phyloP scores from a whole-genome alignment of 2,797 vertebrate species.

The Novumbra hubbsi region DNA sequence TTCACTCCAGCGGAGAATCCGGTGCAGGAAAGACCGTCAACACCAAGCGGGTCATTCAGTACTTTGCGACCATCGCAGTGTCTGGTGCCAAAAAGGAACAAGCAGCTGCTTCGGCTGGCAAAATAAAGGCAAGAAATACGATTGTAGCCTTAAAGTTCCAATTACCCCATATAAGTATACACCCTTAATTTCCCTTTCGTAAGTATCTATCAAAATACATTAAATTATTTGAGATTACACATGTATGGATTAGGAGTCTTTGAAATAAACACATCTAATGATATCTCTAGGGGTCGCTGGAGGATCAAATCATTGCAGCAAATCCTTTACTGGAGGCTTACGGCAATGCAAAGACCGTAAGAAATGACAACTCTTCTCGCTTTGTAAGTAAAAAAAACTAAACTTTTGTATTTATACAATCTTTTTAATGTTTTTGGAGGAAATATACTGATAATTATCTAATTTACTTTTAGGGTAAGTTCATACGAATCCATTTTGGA shows the following conservation, averaged over 20 bases:
- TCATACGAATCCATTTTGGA: conserved; percentile 89
- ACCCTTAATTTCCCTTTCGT: no score
- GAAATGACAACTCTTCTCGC: conserved; percentile 91
- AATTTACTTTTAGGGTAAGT: conserved; percentile 78
- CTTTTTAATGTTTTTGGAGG: no score
- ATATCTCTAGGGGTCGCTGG: conserved; percentile 78
- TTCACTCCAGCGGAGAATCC: conserved; percentile 79
- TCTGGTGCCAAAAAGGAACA: conserved; percentile 68
- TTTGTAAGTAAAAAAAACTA: conserved; percentile 68
- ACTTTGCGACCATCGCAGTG: conserved; percentile 86
- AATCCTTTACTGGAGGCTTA: conserved; percentile 89
- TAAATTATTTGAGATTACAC: no score
- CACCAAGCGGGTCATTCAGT: conserved; percentile 90
- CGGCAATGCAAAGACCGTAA: conserved; percentile 89
- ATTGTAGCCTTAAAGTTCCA: conserved; percentile 17
- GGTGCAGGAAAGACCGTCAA: conserved; percentile 93
- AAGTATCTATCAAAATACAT: no score
- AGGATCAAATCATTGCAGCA: conserved; percentile 79
- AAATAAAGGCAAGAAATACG: conserved; percentile 70
- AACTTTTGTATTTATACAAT: not conserved
- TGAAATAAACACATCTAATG: not conserved
- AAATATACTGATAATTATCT: conserved; percentile 4
- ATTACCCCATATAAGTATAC: no score
- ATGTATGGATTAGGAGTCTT: not conserved
- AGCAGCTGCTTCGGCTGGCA: conserved; percentile 55